Percentiles rank a stretch among this genome's conserved stretches.
These are phyloP conservation scores for Lepilemur septentrionalis DNA, from an alignment of 2,797 vertebrate species.

Conservation along the genomic window DNA sequence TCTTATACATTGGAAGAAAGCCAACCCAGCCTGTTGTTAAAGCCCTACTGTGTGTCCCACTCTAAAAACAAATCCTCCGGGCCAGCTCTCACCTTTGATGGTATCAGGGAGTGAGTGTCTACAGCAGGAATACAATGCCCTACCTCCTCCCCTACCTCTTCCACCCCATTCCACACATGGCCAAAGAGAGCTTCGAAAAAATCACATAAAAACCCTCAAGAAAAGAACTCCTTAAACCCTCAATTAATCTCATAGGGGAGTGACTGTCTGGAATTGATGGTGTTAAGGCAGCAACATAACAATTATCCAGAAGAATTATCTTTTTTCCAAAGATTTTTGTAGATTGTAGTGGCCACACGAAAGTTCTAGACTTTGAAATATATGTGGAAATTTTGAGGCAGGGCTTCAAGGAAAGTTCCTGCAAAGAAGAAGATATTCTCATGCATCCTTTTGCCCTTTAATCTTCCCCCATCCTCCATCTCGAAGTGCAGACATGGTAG, in stretches of 20 bases:
- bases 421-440: neutral
- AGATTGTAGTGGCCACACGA: neutral
- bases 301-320: neutral
- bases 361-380: conserved; percentile 8
- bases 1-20: neutral
- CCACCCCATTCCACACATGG: neutral
- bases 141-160: neutral
- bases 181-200: neutral
- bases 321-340: neutral
- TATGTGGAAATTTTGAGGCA: neutral
- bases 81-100: neutral
- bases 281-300: neutral
- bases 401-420: neutral
- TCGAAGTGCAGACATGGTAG: neutral
- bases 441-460: neutral
- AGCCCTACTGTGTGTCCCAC: neutral
- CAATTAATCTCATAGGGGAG: neutral
- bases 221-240: neutral
- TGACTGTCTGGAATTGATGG: neutral
- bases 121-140: neutral
- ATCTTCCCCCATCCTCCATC: neutral
- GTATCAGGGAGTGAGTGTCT: neutral
- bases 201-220: neutral
- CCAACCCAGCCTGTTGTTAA: neutral
- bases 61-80: neutral